Conservation (phyloP, 2,797 vertebrate species). For the Macropus fuliginosus region DNA sequence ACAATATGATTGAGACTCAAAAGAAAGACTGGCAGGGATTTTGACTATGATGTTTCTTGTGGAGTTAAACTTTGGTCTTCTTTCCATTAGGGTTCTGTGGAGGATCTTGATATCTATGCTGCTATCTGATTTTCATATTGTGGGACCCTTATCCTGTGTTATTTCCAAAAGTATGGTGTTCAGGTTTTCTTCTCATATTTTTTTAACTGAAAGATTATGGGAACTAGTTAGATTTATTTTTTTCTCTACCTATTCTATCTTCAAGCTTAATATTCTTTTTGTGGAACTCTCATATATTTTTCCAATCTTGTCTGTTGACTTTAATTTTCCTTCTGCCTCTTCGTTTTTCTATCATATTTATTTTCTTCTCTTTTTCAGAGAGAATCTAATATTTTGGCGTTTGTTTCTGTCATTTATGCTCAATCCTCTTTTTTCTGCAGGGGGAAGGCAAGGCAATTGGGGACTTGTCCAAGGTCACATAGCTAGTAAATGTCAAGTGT, state of each 20-base stretch:
- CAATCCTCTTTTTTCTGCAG: neutral
- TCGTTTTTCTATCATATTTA: neutral
- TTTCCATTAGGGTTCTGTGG: neutral
- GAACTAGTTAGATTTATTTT: neutral
- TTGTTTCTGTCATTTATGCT: neutral
- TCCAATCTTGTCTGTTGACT: neutral
- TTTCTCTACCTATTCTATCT: neutral
- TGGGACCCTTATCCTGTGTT: neutral
- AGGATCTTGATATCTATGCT: neutral
- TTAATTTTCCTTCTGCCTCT: neutral
- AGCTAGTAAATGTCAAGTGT: no score
- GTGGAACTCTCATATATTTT: neutral
- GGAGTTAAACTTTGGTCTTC: neutral
- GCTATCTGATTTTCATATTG: neutral
- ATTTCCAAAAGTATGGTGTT: neutral
- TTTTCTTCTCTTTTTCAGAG: neutral
- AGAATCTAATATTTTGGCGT: neutral
- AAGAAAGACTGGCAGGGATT: conserved; percentile 43
- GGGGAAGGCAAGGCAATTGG: no score
- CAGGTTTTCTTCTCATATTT: neutral
- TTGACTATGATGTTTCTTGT: conserved; percentile 1
- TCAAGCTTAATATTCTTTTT: neutral
- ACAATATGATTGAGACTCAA: neutral
- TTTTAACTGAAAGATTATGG: neutral
- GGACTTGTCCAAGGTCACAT: no score